Percentiles rank a stretch among this genome's conserved stretches.
These are phyloP conservation scores for Mus spicilegus DNA, from an alignment of 2,113 vertebrate species.

Conservation along the genomic window DNA sequence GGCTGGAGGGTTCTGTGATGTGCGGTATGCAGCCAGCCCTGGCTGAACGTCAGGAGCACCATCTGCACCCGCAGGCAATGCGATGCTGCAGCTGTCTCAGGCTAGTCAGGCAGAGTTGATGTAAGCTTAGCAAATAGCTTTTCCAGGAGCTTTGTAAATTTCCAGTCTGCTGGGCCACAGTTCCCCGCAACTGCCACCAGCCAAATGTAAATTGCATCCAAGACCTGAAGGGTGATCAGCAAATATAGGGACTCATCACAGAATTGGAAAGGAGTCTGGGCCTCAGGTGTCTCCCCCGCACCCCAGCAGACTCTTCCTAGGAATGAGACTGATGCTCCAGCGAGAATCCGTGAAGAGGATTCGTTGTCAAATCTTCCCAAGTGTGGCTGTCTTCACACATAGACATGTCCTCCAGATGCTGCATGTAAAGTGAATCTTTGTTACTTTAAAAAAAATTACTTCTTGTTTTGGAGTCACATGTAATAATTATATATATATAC, in stretches of 20 bases:
- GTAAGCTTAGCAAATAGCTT: slow-evolving; percentile 73
- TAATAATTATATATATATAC: background rate
- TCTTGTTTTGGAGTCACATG: background rate
- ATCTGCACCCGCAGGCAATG: slow-evolving; percentile 55
- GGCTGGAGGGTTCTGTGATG: background rate
- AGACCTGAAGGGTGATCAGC: slow-evolving; percentile 34
- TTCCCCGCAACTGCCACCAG: slow-evolving; percentile 39
- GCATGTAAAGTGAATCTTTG: slow-evolving; percentile 1
- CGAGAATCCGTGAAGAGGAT: background rate
- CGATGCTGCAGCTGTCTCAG: slow-evolving; percentile 61
- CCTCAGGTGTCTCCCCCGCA: slow-evolving; percentile 44
- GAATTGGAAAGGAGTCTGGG: background rate
- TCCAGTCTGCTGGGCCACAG: slow-evolving; percentile 68
- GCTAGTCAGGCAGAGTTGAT: slow-evolving; percentile 62
- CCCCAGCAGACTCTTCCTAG: background rate
- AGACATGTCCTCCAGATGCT: background rate
- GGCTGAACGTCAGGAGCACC: slow-evolving; percentile 46
- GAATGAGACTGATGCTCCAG: background rate
- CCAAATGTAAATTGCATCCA: slow-evolving; percentile 66
- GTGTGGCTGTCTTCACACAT: background rate
- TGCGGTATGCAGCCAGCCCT: slow-evolving; percentile 16
- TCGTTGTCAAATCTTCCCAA: background rate
- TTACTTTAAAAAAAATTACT: background rate
- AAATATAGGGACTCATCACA: slow-evolving; percentile 14
- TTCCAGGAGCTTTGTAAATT: slow-evolving; percentile 74